phyloP scores from a whole-genome alignment of 2,113 vertebrate species.

The Pongo abelii region DNA sequence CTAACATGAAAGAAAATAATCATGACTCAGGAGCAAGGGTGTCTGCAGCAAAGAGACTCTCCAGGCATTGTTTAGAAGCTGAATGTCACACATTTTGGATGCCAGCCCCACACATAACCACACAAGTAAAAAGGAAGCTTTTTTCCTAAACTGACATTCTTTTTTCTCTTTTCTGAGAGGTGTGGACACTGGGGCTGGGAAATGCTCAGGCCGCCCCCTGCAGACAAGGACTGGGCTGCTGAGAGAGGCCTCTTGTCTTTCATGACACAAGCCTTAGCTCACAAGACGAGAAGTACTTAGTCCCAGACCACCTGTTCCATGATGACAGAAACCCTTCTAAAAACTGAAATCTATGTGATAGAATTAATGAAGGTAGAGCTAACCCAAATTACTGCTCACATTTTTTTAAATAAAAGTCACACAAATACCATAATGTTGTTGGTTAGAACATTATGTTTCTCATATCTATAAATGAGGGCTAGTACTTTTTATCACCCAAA shows the following conservation, averaged over 20 bases:
- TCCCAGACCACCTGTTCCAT: not conserved
- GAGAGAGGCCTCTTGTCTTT: not conserved
- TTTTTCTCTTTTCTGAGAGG: not conserved
- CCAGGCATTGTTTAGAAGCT: not conserved
- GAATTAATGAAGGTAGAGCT: not conserved
- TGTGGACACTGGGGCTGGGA: not conserved
- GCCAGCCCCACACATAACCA: not conserved
- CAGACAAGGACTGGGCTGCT: not conserved
- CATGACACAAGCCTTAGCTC: not conserved
- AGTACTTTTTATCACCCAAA: not conserved
- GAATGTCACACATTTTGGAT: not conserved
- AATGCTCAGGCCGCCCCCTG: not conserved
- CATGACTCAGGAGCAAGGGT: not conserved
- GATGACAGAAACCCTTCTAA: not conserved
- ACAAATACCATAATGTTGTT: not conserved
- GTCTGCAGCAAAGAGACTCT: not conserved
- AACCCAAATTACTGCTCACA: not conserved
- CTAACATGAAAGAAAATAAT: not conserved
- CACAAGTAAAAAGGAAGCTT: too few relatives aligned
- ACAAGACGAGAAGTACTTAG: fast-evolving
- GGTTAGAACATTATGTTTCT: not conserved
- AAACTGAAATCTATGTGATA: not conserved
- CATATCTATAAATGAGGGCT: not conserved
- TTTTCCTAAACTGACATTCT: fast-evolving
- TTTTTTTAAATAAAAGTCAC: not conserved